Percentiles rank a stretch among this genome's conserved stretches.
Evolutionary conservation across 1,140 invertebrate genomes (phyloP).

Genomic region (Metopolophium dirhodum): DNA sequence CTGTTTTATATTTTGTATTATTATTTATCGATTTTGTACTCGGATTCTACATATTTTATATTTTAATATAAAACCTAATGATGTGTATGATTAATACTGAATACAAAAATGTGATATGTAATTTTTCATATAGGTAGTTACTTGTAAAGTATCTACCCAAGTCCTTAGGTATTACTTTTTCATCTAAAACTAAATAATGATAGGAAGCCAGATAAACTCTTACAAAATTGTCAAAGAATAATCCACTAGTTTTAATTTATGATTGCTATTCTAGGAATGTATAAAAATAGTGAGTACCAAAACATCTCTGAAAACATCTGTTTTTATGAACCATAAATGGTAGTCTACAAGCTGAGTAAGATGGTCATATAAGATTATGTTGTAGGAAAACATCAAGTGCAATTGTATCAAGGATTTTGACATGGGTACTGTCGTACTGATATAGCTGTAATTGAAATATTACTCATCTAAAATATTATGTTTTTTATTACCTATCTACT

Average conservation of each 20-base stretch:
- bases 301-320: slow-evolving; percentile 28
- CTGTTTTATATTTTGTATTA: background rate
- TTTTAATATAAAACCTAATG: too few relatives aligned
- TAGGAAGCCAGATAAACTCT: background rate
- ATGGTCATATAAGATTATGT: background rate
- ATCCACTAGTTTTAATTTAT: background rate
- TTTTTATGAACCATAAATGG: slow-evolving; percentile 4
- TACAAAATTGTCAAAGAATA: background rate
- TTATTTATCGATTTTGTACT: background rate
- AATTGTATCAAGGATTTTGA: background rate
- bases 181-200: background rate
- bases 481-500: background rate
- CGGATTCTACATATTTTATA: background rate
- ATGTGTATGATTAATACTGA: background rate
- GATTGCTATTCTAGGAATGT: background rate
- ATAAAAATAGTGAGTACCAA: background rate
- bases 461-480: background rate
- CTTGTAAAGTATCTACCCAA: background rate
- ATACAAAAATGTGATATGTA: background rate
- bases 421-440: background rate
- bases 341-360: background rate
- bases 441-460: background rate
- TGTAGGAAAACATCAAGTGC: slow-evolving; percentile 7
- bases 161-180: background rate
- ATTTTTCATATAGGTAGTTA: background rate